Evolutionary conservation across 2,888 invertebrate species (phyloP), one percentile per base, ranked within the genome.

Genomic region (Tetramorium bicarinatum): DNA sequence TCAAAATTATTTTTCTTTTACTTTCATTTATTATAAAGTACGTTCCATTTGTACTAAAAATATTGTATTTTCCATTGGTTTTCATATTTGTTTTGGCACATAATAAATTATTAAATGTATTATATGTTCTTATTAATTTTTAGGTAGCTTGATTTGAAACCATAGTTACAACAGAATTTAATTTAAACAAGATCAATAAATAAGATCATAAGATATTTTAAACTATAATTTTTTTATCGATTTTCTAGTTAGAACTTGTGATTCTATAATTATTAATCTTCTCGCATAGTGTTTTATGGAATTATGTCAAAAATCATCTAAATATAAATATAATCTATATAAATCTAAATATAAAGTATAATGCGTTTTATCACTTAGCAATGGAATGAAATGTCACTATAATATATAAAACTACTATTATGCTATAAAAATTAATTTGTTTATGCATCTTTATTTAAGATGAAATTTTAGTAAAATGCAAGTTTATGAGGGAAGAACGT

Each of bases 11-110:
- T 79, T 77, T 71, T 56, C 7, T 59, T 34, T 34, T 1, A 13
- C 9, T 44, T 25, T 69, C 13, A 72, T 47, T 71, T 29, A n/a
- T 56, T 2, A 34, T 49, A 49, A 64, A 21, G 41, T 56, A 69
- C 18, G 21, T 41, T 25, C 4, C 1, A 44, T 44, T 74, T 79
- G 34, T 79, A 56, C 18, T 47, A 18, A 71, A 69, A 71, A 29
- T 71, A 72, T 79, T 71, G n/a, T 71, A 72, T 79, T 71, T 54
- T 69, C 29, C 15, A 54, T 44, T 67, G 54, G 15, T 56, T 69
- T 67, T 44, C n/a, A 56, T 2, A 71, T 56, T 77, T 76, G 21
- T 64, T 49, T 76, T 79, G 79, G 59, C 59, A 79, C 74, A 79
- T 56, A 18, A 77, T 66, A 69, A 18, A 59, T 79, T 79, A 54